Conservation (phyloP, 2,797 vertebrate genomes). For the Loriculus beryllinus region DNA sequence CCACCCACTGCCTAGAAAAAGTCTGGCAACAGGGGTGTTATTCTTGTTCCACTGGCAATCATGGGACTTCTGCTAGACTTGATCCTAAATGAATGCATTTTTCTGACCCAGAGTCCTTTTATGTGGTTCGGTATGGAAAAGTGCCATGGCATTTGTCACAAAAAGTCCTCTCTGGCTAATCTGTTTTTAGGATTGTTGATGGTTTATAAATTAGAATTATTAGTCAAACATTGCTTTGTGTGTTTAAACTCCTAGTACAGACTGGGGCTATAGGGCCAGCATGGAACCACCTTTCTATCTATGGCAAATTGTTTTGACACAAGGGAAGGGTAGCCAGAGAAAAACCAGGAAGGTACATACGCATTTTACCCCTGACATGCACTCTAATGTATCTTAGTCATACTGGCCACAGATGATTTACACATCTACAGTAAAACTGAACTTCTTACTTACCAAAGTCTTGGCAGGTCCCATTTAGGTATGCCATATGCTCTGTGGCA, state of each 20-base stretch:
- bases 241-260: constrained; percentile 4
- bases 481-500: not conserved
- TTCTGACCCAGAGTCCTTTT: constrained; percentile 63
- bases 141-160: constrained; percentile 66
- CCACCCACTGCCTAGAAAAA: constrained; percentile 69
- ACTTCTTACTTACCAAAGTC: not conserved
- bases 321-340: not conserved
- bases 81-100: constrained; percentile 73
- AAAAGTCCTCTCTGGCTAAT: constrained; percentile 61
- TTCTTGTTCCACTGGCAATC: constrained; percentile 69
- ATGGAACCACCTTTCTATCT: not conserved
- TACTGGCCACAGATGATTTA: not conserved
- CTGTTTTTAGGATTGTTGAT: constrained; percentile 69
- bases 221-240: constrained; percentile 49
- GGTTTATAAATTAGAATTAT: constrained; percentile 66
- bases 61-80: constrained; percentile 67
- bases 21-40: constrained; percentile 71
- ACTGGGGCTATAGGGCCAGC: not conserved
- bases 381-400: not conserved
- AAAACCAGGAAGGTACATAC: not conserved
- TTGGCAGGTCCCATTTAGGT: not conserved
- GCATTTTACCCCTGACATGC: not conserved
- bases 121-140: constrained; percentile 70
- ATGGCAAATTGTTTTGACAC: not conserved
- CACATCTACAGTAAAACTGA: not conserved